These are phyloP conservation scores for Ostrea denselamellosa DNA, from an alignment of 1,140 invertebrate genomes.

Conservation along the genomic window DNA sequence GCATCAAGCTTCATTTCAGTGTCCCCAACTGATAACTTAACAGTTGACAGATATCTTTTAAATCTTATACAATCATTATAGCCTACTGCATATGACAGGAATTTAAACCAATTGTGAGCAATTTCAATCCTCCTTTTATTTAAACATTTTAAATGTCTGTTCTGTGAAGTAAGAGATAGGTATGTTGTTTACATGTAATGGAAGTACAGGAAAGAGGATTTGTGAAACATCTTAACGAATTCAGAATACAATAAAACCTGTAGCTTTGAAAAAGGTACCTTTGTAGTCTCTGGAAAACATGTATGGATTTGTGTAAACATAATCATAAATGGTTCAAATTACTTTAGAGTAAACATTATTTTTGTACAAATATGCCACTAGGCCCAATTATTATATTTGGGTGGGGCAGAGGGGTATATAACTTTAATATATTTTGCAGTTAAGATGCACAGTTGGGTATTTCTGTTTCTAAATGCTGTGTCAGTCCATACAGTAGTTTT, in stretches of 20 bases:
- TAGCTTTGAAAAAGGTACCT: not conserved
- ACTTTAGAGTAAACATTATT: not conserved
- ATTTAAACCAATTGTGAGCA: not conserved
- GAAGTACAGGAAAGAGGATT: not conserved
- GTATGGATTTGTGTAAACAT: not conserved
- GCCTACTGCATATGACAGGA: not conserved
- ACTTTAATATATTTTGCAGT: no score
- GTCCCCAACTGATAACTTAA: not conserved
- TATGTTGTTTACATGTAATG: not conserved
- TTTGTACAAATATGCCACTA: not conserved
- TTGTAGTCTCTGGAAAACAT: not conserved
- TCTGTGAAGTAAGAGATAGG: not conserved
- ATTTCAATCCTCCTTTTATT: not conserved
- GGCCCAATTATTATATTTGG: not conserved
- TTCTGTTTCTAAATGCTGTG: not conserved
- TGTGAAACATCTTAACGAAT: not conserved
- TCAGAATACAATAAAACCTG: not conserved
- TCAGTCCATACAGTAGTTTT: not conserved
- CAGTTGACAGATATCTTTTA: not conserved
- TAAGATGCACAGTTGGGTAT: no score
- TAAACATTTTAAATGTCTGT: not conserved
- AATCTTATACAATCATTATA: not conserved
- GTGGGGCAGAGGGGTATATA: not conserved
- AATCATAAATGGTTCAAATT: not conserved
- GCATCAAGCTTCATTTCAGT: not conserved